A percentile compares a stretch with the other conserved stretches of the same genome.
Conservation (phyloP, 2,113 vertebrate species). For the Platysternon megacephalum region DNA sequence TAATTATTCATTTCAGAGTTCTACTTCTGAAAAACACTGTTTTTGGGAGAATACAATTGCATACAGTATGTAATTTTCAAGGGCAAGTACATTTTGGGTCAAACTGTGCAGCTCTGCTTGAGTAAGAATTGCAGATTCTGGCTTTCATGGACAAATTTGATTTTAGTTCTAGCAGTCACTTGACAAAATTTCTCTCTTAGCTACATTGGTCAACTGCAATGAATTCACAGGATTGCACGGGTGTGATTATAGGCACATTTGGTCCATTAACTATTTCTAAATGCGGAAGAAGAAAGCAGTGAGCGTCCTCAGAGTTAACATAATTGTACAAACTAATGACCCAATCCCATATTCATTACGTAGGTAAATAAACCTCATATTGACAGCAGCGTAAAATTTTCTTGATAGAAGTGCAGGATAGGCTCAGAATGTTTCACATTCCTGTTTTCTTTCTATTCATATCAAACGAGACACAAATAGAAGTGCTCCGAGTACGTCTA, state of each 20-base stretch:
- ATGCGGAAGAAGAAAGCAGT: too few relatives aligned
- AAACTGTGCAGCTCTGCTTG: neutral
- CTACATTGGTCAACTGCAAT: neutral
- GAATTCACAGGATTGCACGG: too few relatives aligned
- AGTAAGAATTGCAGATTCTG: neutral
- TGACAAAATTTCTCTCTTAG: neutral
- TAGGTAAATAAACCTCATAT: neutral
- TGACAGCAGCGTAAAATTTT: neutral
- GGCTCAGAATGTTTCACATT: neutral
- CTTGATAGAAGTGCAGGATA: neutral
- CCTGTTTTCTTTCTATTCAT: neutral
- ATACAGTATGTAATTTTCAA: neutral
- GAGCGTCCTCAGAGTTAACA: neutral
- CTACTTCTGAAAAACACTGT: neutral
- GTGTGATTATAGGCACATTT: too few relatives aligned
- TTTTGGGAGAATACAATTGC: neutral
- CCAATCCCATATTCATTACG: neutral
- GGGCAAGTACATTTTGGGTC: neutral
- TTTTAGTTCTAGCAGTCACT: neutral
- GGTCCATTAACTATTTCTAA: too few relatives aligned
- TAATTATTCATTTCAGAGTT: neutral
- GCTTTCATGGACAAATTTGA: neutral
- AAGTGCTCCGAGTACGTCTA: neutral
- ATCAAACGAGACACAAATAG: neutral
- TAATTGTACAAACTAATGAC: neutral